These are phyloP conservation scores for Craterocephalus amniculus DNA, from an alignment of 2,797 vertebrate species.

Conservation along the genomic window DNA sequence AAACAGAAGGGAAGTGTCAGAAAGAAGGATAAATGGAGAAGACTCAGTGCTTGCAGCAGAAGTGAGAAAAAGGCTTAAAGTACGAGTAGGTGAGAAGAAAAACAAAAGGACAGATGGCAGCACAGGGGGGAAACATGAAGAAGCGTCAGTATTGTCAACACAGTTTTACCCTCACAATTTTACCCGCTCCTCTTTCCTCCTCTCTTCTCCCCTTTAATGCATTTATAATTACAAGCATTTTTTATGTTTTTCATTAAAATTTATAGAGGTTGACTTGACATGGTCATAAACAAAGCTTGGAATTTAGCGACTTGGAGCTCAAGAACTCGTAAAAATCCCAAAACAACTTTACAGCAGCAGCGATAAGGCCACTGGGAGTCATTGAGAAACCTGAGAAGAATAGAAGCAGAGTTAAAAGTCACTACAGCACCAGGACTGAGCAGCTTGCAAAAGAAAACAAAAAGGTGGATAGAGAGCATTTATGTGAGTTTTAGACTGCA, in stretches of 20 bases:
- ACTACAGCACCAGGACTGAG: constrained; percentile 19
- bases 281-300: constrained; percentile 21
- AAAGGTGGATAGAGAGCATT: constrained; percentile 1
- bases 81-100: constrained; percentile 8
- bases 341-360: constrained; percentile 49
- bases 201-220: neutral
- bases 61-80: neutral
- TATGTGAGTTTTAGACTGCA: constrained; percentile 5
- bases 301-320: constrained; percentile 30
- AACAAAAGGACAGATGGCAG: constrained; percentile 12
- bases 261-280: constrained; percentile 33
- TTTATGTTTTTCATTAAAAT: constrained; percentile 3
- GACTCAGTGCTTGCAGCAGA: neutral
- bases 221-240: constrained; percentile 12
- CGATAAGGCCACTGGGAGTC: constrained; percentile 47
- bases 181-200: neutral
- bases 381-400: constrained; percentile 48
- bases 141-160: neutral
- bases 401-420: constrained; percentile 34
- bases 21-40: neutral
- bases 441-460: neutral
- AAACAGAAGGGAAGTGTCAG: constrained; percentile 2
- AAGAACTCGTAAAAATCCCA: constrained; percentile 49
- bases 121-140: constrained; percentile 1
- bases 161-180: neutral